Evolutionary conservation across 2,888 invertebrate species (phyloP).

Genomic region (Stenichneumon culpator): DNA sequence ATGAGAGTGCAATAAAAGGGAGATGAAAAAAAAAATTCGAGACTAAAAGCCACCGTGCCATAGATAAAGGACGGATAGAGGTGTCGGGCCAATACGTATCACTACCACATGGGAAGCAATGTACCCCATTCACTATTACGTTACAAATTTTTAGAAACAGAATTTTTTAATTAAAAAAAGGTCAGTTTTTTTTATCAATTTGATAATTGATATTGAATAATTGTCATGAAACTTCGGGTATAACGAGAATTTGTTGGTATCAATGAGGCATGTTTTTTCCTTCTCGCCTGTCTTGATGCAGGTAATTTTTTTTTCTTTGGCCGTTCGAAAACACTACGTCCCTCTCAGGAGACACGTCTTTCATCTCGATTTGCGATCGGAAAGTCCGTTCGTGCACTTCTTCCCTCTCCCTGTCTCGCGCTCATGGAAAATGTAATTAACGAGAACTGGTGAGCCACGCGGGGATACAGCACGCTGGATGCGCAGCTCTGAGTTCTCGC

Average conservation of each 20-base stretch:
- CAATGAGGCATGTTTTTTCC: constrained; percentile 13
- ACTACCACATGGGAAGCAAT: not conserved
- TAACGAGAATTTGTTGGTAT: constrained; percentile 12
- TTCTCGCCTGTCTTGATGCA: not conserved
- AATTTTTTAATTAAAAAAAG: not conserved
- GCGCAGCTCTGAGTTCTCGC: not conserved
- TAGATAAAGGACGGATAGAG: not conserved
- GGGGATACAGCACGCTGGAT: constrained; percentile 23
- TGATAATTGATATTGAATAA: not conserved
- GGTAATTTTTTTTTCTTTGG: constrained; percentile 11
- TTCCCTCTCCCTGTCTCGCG: not conserved
- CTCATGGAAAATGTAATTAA: constrained; percentile 42
- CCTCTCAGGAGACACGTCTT: constrained; percentile 24
- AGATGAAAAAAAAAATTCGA: constrained; percentile 1
- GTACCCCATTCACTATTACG: not conserved
- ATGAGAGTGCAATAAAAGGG: constrained; percentile 46
- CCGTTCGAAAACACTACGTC: not conserved
- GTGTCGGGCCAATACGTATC: not conserved
- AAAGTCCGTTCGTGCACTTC: constrained; percentile 15
- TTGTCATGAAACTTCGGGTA: not conserved
- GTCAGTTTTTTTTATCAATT: not conserved
- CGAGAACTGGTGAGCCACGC: constrained; percentile 32
- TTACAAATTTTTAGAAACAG: not conserved
- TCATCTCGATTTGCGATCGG: constrained; percentile 37
- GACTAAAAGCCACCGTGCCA: not conserved